Evolutionary conservation across 1,140 invertebrate genomes (phyloP), one percentile per base, ranked within the genome.

Genomic region (Ceratosolen fusciceps): DNA sequence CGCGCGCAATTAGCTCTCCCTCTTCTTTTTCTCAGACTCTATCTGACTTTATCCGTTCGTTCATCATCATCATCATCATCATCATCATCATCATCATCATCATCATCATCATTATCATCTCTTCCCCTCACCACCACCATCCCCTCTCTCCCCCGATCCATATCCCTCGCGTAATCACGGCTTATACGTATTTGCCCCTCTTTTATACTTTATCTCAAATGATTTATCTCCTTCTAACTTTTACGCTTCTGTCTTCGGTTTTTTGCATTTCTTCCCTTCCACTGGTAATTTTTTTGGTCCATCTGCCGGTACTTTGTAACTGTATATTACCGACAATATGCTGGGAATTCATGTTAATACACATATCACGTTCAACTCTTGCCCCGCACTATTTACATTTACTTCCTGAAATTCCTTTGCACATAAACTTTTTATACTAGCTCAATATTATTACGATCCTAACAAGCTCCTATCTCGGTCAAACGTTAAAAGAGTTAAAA

Each of bases 1-100:
- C 29, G 78, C 78, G 73, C 60, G 73, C 72, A 75, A 70, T 74
- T 74, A 75, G 71, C 78, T 75, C 65, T 43, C 31, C 62, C 54
- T 24, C 54, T 24, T 47, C n/a, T 16, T 26, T 37, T 49, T 58
- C 76, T n/a, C 24, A 21, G n/a, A 12, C 39, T 24, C 54, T 58
- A 19, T n/a, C 62, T 34, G 16, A 21, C 24, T 75, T 14, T 76
- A 67, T 75, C 65, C 58, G 31, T 71, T 47, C 26, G n/a, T n/a
- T n/a, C n/a, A n/a, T n/a, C n/a, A n/a, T n/a, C n/a, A n/a, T n/a
- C n/a, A n/a, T n/a, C n/a, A n/a, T n/a, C n/a, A n/a, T n/a, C n/a
- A n/a, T n/a, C n/a, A n/a, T n/a, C n/a, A n/a, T n/a, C n/a, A n/a
- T n/a, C n/a, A n/a, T n/a, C n/a, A n/a, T n/a, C n/a, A n/a, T n/a